phyloP scores from a whole-genome alignment of 1,140 invertebrate species.

The Trichoplusia ni region DNA sequence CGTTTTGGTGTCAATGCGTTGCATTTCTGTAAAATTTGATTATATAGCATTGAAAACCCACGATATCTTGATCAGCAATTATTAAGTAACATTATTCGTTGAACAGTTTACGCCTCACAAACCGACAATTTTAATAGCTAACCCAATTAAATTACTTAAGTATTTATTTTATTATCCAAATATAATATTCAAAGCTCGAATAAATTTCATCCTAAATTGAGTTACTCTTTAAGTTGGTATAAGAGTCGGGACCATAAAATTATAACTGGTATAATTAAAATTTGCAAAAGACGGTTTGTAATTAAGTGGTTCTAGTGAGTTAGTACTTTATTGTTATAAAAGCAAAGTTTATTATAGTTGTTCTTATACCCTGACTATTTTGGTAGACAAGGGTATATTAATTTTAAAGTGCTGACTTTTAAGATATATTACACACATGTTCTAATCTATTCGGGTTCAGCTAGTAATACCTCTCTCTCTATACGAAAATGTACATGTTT shows the following conservation, averaged over 20 bases:
- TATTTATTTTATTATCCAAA: slow-evolving; percentile 19
- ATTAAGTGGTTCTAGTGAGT: neutral
- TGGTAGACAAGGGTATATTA: too few species aligned
- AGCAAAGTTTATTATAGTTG: neutral
- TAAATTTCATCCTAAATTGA: neutral
- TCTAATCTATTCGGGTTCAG: too few species aligned
- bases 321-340: neutral
- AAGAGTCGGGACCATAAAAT: neutral
- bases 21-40: too few species aligned
- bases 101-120: too few species aligned
- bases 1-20: too few species aligned
- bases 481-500: too few species aligned
- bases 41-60: too few species aligned
- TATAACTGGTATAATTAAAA: slow-evolving; percentile 9
- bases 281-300: neutral
- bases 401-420: too few species aligned
- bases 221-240: neutral
- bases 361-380: too few species aligned
- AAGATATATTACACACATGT: too few species aligned
- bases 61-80: too few species aligned
- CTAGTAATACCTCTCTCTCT: neutral
- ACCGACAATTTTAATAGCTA: neutral
- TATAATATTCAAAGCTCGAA: slow-evolving; percentile 1
- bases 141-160: slow-evolving; percentile 10
- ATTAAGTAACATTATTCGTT: too few species aligned